phyloP scores from a whole-genome alignment of 1,140 invertebrate species.

The Calliopsis andreniformis region DNA sequence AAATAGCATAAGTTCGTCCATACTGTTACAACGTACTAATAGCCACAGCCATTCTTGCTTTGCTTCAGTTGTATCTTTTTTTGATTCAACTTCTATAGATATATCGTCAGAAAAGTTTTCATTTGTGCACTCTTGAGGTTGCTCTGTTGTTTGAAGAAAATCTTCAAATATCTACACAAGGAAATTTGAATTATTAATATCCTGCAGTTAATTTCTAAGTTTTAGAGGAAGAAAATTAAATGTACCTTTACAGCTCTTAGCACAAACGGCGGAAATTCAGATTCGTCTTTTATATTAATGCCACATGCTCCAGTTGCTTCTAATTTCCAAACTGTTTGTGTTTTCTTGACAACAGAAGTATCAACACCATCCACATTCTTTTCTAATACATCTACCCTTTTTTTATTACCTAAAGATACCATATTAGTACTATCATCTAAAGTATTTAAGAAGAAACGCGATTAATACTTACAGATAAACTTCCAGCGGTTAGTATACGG shows the following conservation, averaged over 20 bases:
- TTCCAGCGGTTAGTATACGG: conserved; percentile 78
- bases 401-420: conserved; percentile 79
- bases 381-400: conserved; percentile 68
- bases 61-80: conserved; percentile 51
- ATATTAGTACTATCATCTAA: conserved; percentile 63
- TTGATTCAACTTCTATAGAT: conserved; percentile 46
- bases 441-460: not conserved
- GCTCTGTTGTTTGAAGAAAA: conserved; percentile 68
- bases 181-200: conserved; percentile 68
- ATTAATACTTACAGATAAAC: conserved; percentile 76
- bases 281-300: conserved; percentile 72
- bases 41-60: conserved; percentile 75
- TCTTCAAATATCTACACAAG: conserved; percentile 73
- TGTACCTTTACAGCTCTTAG: conserved; percentile 80
- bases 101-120: conserved; percentile 35
- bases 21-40: conserved; percentile 76
- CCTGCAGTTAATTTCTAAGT: not conserved
- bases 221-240: conserved; percentile 33
- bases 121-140: conserved; percentile 11
- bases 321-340: conserved; percentile 74
- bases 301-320: conserved; percentile 72
- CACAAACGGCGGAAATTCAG: conserved; percentile 78
- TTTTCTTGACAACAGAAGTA: conserved; percentile 68
- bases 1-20: conserved; percentile 78
- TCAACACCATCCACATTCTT: conserved; percentile 63